Base-by-base conservation (phyloP, 2,113 vertebrate species). In the Erpornis zantholeuca region DNA sequence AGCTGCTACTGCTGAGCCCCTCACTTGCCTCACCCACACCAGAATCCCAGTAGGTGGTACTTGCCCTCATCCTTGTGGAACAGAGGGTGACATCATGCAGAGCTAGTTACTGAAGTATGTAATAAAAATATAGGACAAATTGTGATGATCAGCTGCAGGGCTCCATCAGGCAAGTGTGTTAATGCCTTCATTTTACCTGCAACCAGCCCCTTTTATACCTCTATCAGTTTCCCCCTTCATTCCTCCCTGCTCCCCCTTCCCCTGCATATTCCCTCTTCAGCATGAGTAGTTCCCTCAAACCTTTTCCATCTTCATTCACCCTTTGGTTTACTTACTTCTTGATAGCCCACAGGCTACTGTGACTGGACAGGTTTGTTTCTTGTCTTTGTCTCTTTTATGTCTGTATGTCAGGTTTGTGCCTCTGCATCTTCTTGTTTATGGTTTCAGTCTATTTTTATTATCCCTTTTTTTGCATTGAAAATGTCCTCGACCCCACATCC, bases 251-350 rank as follows among this genome's bases (percentile, higher is more conserved):
- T 85, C 3, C 17, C 11, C 4, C 10, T 78, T 82, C 13, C 15
- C 29, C 12, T 75, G 15, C 6, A 22, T 38, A 23, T 65, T 88
- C 5, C 45, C 18, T 65, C 10, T n/a, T 25, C 40, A 23, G 33
- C 35, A n/a, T 85, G 54, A 11, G 13, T 3, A 33, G 8, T 12
- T 82, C 38, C 42, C 18, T 9, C 0, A 0, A 47, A 1, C 2
- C 1, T 3, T 7, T 14, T 69, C 21, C 27, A 35, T 12, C 35
- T 40, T 12, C 24, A 33, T 50, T 33, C 17, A 22, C 28, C 10
- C 22, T 57, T 2, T 18, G 24, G 6, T 35, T 84, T 66, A 18
- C 20, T 52, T 79, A n/a, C 14, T 82, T 52, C 61, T 60, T n/a
- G 45, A 38, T 18, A 60, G 31, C 17, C 33, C 11, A n/a, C 6